These are phyloP conservation scores for Oreotrochilus melanogaster DNA, from an alignment of 2,113 vertebrate species.

Conservation along the genomic window DNA sequence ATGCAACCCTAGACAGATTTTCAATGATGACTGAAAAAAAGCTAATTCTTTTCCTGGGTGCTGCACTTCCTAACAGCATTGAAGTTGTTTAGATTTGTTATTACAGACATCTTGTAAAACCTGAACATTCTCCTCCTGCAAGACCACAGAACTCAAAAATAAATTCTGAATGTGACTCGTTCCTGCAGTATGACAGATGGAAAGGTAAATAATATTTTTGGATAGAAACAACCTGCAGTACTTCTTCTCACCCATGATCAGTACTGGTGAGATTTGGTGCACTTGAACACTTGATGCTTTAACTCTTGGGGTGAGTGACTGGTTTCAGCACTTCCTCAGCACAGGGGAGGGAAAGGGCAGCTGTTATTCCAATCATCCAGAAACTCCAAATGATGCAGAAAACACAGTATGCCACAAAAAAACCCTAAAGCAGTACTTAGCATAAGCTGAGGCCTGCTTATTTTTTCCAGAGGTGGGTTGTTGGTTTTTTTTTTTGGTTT, in stretches of 20 bases:
- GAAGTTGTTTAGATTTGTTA: background rate
- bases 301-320: background rate
- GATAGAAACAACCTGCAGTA: background rate
- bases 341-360: background rate
- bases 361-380: background rate
- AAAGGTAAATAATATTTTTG: background rate
- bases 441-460: background rate
- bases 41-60: background rate
- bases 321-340: background rate
- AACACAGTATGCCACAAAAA: background rate
- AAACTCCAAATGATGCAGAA: background rate
- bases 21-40: background rate
- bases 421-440: background rate
- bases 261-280: background rate
- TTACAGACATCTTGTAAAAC: background rate
- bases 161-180: background rate
- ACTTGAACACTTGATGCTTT: background rate
- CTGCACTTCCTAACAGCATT: background rate
- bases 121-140: background rate
- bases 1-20: background rate
- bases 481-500: background rate
- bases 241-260: background rate
- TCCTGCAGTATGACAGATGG: background rate
- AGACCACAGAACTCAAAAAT: background rate
- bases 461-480: accelerated